Evolutionary conservation across 2,113 vertebrate genomes (phyloP).

Genomic region (Ivindomyrus marchei): DNA sequence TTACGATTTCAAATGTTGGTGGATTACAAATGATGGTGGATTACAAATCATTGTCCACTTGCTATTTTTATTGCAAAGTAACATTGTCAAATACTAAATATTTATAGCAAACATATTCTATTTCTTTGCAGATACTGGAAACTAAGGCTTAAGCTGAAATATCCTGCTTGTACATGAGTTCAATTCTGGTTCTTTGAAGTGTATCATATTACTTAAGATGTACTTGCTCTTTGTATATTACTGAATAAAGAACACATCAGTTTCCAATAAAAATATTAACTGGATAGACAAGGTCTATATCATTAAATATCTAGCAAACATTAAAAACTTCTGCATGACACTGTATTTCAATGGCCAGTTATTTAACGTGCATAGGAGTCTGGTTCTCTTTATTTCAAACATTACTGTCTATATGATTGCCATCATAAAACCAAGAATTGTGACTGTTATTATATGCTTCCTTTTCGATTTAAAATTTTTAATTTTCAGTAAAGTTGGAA

Average conservation of each 20-base stretch:
- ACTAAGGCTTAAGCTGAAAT: background rate
- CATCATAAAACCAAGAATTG: background rate
- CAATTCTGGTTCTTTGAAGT: background rate
- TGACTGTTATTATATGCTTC: background rate
- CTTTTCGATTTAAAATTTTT: background rate
- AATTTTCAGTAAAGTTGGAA: background rate
- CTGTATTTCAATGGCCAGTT: background rate
- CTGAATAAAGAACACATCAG: background rate
- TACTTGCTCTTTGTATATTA: background rate
- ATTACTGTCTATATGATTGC: background rate
- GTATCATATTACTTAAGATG: background rate
- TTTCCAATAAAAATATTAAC: background rate
- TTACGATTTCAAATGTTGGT: background rate
- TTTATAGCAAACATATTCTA: background rate
- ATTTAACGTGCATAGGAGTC: background rate
- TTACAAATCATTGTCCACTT: background rate
- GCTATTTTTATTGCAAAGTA: background rate
- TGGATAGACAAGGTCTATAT: background rate
- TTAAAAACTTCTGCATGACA: background rate
- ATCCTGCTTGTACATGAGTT: background rate
- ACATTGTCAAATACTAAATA: background rate
- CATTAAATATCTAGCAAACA: background rate
- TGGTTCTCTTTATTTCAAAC: background rate
- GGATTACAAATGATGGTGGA: background rate
- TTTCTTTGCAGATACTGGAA: background rate